These are phyloP conservation scores for Pogonus chalceus DNA, from an alignment of 1,140 invertebrate genomes.

Conservation along the genomic window DNA sequence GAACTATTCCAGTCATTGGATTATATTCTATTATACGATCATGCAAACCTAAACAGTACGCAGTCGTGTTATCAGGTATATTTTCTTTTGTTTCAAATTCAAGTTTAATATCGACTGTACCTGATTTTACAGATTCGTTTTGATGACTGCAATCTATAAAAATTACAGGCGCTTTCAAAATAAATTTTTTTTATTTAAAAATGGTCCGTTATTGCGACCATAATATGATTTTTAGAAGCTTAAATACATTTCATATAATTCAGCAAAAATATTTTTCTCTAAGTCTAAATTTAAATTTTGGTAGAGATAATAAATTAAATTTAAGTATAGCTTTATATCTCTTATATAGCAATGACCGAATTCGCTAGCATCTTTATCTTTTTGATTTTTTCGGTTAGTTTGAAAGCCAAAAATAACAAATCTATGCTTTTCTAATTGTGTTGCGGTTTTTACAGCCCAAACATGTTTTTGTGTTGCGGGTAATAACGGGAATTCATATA, in stretches of 20 bases:
- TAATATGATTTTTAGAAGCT: neutral
- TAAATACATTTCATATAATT: neutral
- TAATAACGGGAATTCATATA: conserved; percentile 26
- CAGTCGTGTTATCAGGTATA: neutral
- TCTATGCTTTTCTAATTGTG: conserved; percentile 20
- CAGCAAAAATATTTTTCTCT: neutral
- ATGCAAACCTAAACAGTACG: neutral
- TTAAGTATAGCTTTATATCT: conserved; percentile 21
- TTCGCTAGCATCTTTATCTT: conserved; percentile 10
- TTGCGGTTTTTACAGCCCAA: conserved; percentile 22
- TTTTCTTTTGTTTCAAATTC: neutral
- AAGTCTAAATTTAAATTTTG: conserved; percentile 1
- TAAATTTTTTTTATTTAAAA: too few species aligned
- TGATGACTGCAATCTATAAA: neutral
- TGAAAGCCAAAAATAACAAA: conserved; percentile 23
- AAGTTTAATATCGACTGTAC: neutral
- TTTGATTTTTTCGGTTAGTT: conserved; percentile 16
- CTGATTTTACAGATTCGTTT: neutral
- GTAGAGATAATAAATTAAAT: conserved; percentile 3
- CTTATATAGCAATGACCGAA: conserved; percentile 24
- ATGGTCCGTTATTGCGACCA: too few species aligned
- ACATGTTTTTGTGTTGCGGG: conserved; percentile 14
- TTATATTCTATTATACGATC: neutral
- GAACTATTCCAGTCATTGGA: too few species aligned
- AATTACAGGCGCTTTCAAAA: too few species aligned